A percentile compares a stretch with the other conserved stretches of the same genome.
These are phyloP conservation scores for Pseudococcus viburni DNA, from an alignment of 2,888 invertebrate species.

Conservation along the genomic window DNA sequence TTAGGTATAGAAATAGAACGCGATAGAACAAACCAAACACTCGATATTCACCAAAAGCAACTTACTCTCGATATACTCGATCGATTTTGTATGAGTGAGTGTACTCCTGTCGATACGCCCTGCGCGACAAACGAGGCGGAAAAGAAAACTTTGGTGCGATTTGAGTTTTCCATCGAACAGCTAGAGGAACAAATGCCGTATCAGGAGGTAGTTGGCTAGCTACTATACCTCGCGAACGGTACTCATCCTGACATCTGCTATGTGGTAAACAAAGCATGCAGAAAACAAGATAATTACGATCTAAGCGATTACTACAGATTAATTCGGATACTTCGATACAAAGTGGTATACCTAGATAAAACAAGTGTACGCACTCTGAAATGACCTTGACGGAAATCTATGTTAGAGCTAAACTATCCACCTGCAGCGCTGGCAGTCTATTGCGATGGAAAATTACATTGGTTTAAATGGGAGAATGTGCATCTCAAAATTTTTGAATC, in stretches of 20 bases:
- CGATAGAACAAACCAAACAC: not conserved
- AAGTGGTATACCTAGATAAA: constrained; percentile 1
- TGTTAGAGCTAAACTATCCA: too few relatives aligned
- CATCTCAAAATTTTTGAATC: too few relatives aligned
- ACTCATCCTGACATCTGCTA: not conserved
- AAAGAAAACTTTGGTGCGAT: not conserved
- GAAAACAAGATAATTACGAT: constrained; percentile 16
- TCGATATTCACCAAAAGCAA: not conserved
- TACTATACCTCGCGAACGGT: not conserved
- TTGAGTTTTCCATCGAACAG: too few relatives aligned
- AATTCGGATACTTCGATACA: too few relatives aligned
- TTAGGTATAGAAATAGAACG: constrained; percentile 12
- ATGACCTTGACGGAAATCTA: too few relatives aligned
- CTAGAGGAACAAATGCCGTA: too few relatives aligned
- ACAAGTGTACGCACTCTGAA: too few relatives aligned
- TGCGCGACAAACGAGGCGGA: not conserved
- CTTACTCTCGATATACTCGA: constrained; percentile 20
- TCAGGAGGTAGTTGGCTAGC: constrained; percentile 6
- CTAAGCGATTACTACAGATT: too few relatives aligned
- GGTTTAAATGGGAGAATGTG: too few relatives aligned
- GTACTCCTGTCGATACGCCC: not conserved
- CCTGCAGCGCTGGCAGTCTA: too few relatives aligned
- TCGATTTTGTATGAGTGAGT: constrained; percentile 11
- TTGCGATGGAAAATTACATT: too few relatives aligned
- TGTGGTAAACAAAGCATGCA: not conserved